Conservation (phyloP, 92 coral and sea anemone species). For the Phenganax stokvisi region DNA sequence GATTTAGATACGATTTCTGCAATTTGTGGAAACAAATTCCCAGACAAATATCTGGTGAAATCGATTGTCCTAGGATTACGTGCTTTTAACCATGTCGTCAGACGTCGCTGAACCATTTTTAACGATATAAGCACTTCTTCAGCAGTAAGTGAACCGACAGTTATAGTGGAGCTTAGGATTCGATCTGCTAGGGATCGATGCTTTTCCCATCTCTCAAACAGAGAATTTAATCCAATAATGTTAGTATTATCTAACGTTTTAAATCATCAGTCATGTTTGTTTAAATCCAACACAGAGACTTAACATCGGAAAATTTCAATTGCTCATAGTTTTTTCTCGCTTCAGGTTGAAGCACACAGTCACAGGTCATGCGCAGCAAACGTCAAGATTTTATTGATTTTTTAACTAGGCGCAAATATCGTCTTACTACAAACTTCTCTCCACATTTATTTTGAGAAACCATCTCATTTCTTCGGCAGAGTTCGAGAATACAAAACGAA, state of each 20-base stretch:
- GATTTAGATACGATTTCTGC: constrained; percentile 38
- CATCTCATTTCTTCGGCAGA: not conserved
- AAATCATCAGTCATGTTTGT: not conserved
- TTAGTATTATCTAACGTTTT: not conserved
- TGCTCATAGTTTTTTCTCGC: too few species aligned
- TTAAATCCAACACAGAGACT: not conserved
- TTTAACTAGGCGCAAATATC: too few species aligned
- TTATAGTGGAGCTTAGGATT: constrained; percentile 43
- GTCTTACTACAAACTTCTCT: not conserved
- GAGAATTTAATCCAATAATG: not conserved
- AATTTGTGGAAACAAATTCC: constrained; percentile 44
- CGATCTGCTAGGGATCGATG: constrained; percentile 31
- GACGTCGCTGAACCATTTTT: constrained; percentile 31
- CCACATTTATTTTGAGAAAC: not conserved
- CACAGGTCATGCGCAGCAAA: too few species aligned
- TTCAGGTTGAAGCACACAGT: too few species aligned
- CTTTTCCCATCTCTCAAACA: constrained; percentile 35
- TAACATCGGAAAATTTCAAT: too few species aligned
- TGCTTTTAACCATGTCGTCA: constrained; percentile 42
- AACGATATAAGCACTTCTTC: constrained; percentile 50
- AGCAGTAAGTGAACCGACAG: constrained; percentile 26
- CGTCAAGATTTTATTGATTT: too few species aligned
- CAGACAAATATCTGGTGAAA: constrained; percentile 49
- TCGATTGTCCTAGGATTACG: constrained; percentile 55
- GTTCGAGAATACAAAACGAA: constrained; percentile 2